phyloP scores from a whole-genome alignment of 1,140 invertebrate species.

The Vanessa atalanta region DNA sequence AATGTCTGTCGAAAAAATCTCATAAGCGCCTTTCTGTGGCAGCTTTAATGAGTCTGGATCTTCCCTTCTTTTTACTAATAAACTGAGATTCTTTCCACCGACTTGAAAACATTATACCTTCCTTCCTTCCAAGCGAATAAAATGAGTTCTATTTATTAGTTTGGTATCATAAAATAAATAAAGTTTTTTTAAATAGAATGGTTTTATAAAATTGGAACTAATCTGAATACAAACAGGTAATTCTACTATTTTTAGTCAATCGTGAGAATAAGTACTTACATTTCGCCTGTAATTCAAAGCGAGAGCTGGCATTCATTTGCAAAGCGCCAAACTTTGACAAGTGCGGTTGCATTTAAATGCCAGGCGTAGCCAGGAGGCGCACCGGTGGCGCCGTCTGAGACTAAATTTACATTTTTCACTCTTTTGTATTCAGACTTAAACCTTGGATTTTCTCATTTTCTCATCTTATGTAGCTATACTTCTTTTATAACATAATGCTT shows the following conservation, averaged over 20 bases:
- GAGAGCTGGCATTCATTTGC: constrained; percentile 60
- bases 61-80: no score
- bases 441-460: constrained; percentile 42
- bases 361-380: constrained; percentile 39
- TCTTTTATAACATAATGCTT: not conserved
- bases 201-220: no score
- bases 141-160: no score
- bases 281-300: constrained; percentile 43
- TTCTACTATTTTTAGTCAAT: not conserved
- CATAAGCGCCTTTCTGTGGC: no score
- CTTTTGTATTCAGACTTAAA: constrained; percentile 46
- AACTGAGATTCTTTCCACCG: no score
- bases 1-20: no score
- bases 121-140: no score
- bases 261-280: not conserved
- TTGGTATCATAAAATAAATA: no score
- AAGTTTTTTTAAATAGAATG: no score
- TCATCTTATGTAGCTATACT: not conserved
- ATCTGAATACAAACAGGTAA: no score
- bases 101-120: no score
- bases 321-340: constrained; percentile 66
- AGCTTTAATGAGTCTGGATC: no score
- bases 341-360: constrained; percentile 69
- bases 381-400: constrained; percentile 11
- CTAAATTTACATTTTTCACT: constrained; percentile 66